Evolutionary conservation across 2,888 invertebrate species (phyloP), one percentile per base, ranked within the genome.

Genomic region (Apamea monoglypha): DNA sequence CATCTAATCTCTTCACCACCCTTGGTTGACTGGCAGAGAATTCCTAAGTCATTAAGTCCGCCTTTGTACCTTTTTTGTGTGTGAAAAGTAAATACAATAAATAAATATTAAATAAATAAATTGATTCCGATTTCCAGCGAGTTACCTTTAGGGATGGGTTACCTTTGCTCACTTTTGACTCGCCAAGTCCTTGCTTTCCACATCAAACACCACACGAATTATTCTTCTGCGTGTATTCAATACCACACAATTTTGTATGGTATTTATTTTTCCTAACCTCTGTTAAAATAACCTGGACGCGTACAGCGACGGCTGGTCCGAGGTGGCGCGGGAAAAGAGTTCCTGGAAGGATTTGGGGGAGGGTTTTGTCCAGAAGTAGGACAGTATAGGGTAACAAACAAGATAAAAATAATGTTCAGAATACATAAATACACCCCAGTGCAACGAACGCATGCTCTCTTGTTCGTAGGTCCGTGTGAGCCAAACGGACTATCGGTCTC

Each of bases 391-490:
- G 7, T 21, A 21, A 2, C 53, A 21, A 53, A 53, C 53, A 21
- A 53, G 7, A 53, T 21, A 53, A 18, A 18, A 50, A 53, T 8
- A 18, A 63, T 63, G 1, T 14, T 63, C 61, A 29, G n/a, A 8
- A 29, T 61, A n/a, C 61, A 29, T 61, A 61, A 16, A 29, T 64
- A 32, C 64, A 64, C 21, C 21, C 21, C 5, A 21, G 64, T 40
- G 66, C 25, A 66, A 40, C 3, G 16, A 50, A 69, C 25, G 53
- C 36, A 32, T 36, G 25, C 10, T 36, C 25, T 10, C 53, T 70
- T 36, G n/a, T n/a, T 36, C n/a, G 18, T 6, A 18, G 56, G 72
- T n/a, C 25, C 5, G 63, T 64, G 78, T 69, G 63, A 69, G 56
- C 6, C 36, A 8, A 68, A 73, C 32, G n/a, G 21, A 25, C n/a